Percentiles rank a stretch among this genome's conserved stretches.
Evolutionary conservation across 1,140 invertebrate species (phyloP).

Genomic region (Venturia canescens): DNA sequence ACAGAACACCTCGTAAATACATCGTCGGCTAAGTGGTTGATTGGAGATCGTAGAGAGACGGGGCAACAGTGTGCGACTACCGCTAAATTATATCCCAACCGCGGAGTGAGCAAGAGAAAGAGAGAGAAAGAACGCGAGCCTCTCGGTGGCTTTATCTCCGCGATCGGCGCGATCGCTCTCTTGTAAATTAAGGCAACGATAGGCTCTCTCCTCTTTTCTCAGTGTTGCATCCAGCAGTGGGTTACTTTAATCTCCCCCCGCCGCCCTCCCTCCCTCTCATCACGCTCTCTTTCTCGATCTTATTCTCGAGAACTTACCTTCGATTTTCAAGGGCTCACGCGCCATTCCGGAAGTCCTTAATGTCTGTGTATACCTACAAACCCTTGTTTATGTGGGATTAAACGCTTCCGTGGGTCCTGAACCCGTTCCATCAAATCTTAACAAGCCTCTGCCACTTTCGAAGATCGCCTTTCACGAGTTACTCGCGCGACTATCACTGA

Average conservation of each 20-base stretch:
- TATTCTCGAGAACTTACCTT: slow-evolving; percentile 26
- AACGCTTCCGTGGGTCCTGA: neutral
- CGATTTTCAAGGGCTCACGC: slow-evolving; percentile 34
- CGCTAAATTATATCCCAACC: slow-evolving; percentile 75
- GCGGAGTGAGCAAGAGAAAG: slow-evolving; percentile 12
- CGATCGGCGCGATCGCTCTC: slow-evolving; percentile 69
- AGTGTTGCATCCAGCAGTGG: neutral
- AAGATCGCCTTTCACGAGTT: neutral
- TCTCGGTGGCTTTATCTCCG: slow-evolving; percentile 60
- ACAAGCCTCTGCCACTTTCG: neutral
- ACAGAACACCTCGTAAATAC: slow-evolving; percentile 76
- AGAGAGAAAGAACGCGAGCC: slow-evolving; percentile 19
- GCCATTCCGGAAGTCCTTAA: slow-evolving; percentile 51
- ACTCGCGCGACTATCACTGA: too few species aligned
- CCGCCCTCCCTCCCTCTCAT: neutral
- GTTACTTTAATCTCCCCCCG: neutral
- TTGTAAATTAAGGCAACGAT: slow-evolving; percentile 69
- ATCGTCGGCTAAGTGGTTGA: slow-evolving; percentile 72
- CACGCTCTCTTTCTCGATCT: neutral
- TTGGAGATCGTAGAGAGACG: slow-evolving; percentile 70
- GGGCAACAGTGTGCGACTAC: slow-evolving; percentile 63
- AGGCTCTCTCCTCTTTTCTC: slow-evolving; percentile 46
- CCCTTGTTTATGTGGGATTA: neutral
- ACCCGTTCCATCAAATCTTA: neutral
- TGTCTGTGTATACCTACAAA: neutral